These are phyloP conservation scores for Leptatherina wallacei DNA, from an alignment of 2,797 vertebrate species.

Conservation along the genomic window DNA sequence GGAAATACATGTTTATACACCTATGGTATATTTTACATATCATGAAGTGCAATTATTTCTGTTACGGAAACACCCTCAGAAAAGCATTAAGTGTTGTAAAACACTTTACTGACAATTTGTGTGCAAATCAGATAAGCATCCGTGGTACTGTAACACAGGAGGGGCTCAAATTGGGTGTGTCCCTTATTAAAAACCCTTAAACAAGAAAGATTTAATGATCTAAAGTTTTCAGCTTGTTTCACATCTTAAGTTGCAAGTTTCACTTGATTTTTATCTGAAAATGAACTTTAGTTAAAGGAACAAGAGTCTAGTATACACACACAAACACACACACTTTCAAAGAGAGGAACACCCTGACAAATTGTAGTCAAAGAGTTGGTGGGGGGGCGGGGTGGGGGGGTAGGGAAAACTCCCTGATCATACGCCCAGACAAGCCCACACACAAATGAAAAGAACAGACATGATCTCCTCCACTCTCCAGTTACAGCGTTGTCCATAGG, in stretches of 20 bases:
- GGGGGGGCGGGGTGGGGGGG: slow-evolving; percentile 4
- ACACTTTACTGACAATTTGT: neutral
- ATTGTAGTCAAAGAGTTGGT: slow-evolving; percentile 9
- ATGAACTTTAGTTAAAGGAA: slow-evolving; percentile 20
- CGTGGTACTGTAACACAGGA: neutral
- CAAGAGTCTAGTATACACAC: neutral
- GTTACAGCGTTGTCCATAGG: slow-evolving; percentile 51
- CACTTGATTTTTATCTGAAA: neutral
- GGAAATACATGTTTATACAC: neutral
- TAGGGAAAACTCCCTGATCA: slow-evolving; percentile 15
- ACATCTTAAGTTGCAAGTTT: neutral
- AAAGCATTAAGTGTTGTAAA: neutral
- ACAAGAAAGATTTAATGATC: neutral
- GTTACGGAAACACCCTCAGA: neutral
- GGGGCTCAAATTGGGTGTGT: neutral
- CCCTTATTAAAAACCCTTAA: neutral
- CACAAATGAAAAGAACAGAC: slow-evolving; percentile 9
- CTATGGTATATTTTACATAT: neutral
- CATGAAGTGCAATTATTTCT: no score
- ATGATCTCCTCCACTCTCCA: slow-evolving; percentile 20
- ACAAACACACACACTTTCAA: neutral
- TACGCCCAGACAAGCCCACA: slow-evolving; percentile 7
- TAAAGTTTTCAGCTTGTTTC: neutral
- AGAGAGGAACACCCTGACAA: slow-evolving; percentile 10
- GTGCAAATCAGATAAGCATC: neutral